Evolutionary conservation across 2,797 vertebrate species (phyloP), one percentile per base, ranked within the genome.

Genomic region (Anas bahamensis): DNA sequence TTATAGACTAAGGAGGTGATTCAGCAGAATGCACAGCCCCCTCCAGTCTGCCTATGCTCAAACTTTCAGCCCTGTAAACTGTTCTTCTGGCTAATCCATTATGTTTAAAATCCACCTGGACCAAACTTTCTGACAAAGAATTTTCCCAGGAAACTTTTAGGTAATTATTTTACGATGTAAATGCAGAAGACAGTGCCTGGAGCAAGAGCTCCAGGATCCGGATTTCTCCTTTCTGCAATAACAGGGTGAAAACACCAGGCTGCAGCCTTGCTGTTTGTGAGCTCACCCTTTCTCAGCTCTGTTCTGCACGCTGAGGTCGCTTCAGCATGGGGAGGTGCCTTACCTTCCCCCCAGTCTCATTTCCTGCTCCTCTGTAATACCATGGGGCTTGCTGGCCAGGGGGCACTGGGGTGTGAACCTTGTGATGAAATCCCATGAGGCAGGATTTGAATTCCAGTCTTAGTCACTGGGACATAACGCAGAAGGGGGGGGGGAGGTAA

Each of bases 361-460:
- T 81, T 68, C 39, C 74, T 56, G 39, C 64, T 76, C 23, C 56
- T 79, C 75, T 86, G 16, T 37, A 28, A 1, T 50, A 24, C 19
- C 35, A 7, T 6, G 33, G n/a, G 17, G 6, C 41, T 83, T 17
- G 59, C 52, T 55, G 55, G 42, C 52, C 69, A 85, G 76, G 24
- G 22, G 55, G 56, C 44, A 42, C 52, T 39, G 48, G 76, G 11
- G 28, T 46, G 76, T 35, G 29, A 94, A 91, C 63, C 35, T 18
- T 52, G 57, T 55, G 71, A 57, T 39, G 61, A 61, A 89, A 73
- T 65, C 50, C 17, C 83, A 28, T 35, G 73, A 60, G 42, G 24
- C 42, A 80, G n/a, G 16, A 48, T 76, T 91, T 88, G 56, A 88
- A 56, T 81, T 90, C 71, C 22, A 42, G 13, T 78, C 59, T 81